Evolutionary conservation across 2,113 vertebrate species (phyloP).

Genomic region (Equus quagga): DNA sequence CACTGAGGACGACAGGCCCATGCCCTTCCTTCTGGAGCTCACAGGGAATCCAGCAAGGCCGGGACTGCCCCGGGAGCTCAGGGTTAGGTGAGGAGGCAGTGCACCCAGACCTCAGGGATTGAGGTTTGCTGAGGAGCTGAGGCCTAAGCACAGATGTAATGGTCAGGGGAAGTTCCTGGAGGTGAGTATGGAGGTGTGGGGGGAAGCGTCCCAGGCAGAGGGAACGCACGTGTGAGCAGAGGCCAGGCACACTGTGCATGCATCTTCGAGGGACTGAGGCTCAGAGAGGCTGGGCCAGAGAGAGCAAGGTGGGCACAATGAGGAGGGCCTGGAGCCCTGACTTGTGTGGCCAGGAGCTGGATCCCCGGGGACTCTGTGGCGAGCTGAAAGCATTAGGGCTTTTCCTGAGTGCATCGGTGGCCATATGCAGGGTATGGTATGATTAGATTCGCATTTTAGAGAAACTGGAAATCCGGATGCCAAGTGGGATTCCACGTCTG

Average conservation of each 20-base stretch:
- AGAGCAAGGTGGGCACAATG: neutral
- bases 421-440: accelerated
- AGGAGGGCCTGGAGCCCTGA: neutral
- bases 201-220: neutral
- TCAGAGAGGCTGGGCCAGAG: neutral
- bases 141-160: neutral
- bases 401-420: neutral
- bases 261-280: neutral
- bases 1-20: neutral
- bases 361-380: neutral
- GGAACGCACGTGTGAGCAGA: neutral
- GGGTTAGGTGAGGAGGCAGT: neutral
- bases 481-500: neutral
- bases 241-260: neutral
- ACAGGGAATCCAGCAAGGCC: neutral
- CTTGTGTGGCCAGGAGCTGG: neutral
- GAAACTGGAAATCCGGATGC: neutral
- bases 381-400: neutral
- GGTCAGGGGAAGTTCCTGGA: neutral
- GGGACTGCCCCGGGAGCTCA: neutral
- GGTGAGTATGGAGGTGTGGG: neutral
- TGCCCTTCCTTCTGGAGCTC: neutral
- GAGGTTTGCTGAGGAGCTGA: neutral
- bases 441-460: neutral
- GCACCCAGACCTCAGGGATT: too few species aligned